These are phyloP conservation scores for Thecophora atra DNA, from an alignment of 2,888 invertebrate species.

Conservation along the genomic window DNA sequence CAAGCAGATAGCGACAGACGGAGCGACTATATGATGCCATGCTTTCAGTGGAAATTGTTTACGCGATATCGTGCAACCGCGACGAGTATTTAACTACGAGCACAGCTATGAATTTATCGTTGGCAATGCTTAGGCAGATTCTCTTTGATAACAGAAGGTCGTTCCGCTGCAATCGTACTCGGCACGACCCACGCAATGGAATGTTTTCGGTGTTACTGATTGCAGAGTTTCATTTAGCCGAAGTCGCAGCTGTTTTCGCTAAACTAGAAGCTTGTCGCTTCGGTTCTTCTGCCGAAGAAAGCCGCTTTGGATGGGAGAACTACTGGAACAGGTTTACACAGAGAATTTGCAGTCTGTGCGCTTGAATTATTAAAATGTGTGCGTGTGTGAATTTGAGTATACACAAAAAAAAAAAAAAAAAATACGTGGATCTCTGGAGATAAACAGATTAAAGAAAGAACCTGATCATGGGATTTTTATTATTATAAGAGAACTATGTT, in stretches of 20 bases:
- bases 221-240: background rate
- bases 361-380: no score
- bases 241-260: background rate
- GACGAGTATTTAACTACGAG: background rate
- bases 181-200: slow-evolving; percentile 8
- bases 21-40: background rate
- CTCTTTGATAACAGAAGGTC: background rate
- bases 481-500: no score
- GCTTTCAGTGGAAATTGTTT: background rate
- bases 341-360: no score
- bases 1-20: background rate
- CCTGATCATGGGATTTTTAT: no score
- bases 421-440: no score
- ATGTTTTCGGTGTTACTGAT: slow-evolving; percentile 17
- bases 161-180: background rate
- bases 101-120: background rate
- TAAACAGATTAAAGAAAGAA: no score
- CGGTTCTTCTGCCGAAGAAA: no score
- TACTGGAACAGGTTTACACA: no score
- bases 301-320: no score
- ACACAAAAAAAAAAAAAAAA: no score
- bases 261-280: background rate
- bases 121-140: background rate
- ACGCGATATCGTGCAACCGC: background rate
- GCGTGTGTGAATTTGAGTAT: no score